phyloP scores from a whole-genome alignment of 2,888 invertebrate genomes.

The Ochropleura leucogaster region DNA sequence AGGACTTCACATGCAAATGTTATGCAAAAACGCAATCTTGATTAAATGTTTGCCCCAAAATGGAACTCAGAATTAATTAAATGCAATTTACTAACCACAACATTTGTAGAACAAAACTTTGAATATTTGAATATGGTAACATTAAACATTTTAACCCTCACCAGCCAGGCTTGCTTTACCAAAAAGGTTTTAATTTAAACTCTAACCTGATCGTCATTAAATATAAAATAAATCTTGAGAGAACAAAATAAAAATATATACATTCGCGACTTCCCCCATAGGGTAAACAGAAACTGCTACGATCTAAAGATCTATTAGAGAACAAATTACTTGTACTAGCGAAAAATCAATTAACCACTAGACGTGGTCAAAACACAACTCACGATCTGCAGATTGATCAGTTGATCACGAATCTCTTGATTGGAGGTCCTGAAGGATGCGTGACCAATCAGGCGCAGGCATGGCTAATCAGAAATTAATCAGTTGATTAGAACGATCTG shows the following conservation, averaged over 20 bases:
- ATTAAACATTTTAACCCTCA: background rate
- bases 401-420: constrained; percentile 57
- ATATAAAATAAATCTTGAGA: background rate
- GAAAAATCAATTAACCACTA: constrained; percentile 58
- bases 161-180: background rate
- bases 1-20: constrained; percentile 20
- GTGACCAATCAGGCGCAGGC: constrained; percentile 48
- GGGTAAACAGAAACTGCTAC: background rate
- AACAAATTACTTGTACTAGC: constrained; percentile 27
- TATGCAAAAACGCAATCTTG: constrained; percentile 25
- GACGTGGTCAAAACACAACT: constrained; percentile 35
- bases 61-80: constrained; percentile 5
- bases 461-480: constrained; percentile 59
- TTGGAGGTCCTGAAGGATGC: constrained; percentile 61
- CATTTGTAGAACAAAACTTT: background rate
- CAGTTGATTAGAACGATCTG: constrained; percentile 50
- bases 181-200: background rate
- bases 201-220: too few species aligned
- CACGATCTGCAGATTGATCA: constrained; percentile 50
- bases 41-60: constrained; percentile 17
- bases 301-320: background rate
- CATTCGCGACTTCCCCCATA: background rate
- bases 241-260: background rate
- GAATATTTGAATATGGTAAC: background rate
- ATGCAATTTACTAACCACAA: constrained; percentile 2